phyloP scores from a whole-genome alignment of 2,113 vertebrate species.

The Mellivora capensis region DNA sequence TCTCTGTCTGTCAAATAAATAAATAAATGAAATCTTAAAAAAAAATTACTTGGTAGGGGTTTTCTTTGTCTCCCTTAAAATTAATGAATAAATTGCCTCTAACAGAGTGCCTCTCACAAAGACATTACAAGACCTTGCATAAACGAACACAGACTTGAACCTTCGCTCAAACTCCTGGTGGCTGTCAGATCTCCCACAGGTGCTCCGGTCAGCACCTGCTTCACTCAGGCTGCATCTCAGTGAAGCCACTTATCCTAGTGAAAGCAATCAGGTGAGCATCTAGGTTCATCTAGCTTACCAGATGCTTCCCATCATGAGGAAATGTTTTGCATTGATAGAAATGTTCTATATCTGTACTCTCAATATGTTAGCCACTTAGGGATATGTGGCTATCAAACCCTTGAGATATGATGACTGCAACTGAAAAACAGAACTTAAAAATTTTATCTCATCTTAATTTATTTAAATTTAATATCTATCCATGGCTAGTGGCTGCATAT shows the following conservation, averaged over 20 bases:
- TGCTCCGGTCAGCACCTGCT: background rate
- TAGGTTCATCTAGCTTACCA: background rate
- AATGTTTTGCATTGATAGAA: background rate
- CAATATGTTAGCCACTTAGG: background rate
- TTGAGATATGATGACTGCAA: background rate
- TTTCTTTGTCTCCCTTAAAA: background rate
- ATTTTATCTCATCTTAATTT: slow-evolving; percentile 3
- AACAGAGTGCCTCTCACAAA: background rate
- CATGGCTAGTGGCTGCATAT: background rate
- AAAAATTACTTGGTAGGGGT: background rate
- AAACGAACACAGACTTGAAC: background rate
- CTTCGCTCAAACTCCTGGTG: background rate
- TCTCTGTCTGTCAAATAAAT: too few species aligned
- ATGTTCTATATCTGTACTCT: background rate
- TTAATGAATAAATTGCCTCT: background rate
- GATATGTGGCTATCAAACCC: background rate
- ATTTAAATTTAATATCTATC: slow-evolving; percentile 14
- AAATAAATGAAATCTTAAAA: too few species aligned
- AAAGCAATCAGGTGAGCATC: background rate
- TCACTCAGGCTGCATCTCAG: background rate
- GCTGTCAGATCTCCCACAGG: background rate
- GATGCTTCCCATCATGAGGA: background rate
- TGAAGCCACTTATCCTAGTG: background rate
- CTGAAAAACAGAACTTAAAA: background rate
- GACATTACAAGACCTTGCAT: background rate